phyloP scores from a whole-genome alignment of 2,797 vertebrate species.

The Coracias cyanogaster region DNA sequence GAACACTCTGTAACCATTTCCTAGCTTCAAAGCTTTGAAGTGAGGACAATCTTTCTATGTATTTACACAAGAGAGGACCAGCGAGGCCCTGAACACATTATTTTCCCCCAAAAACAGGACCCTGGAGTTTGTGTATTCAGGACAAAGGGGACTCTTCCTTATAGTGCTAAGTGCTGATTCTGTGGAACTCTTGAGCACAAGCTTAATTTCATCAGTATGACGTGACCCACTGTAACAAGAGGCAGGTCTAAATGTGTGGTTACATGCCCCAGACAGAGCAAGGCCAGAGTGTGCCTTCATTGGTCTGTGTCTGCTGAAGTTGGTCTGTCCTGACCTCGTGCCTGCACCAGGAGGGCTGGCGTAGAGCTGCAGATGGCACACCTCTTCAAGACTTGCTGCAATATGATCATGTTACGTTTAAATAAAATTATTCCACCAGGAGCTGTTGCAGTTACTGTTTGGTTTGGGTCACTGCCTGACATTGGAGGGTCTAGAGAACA shows the following conservation, averaged over 20 bases:
- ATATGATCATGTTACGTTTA: accelerated
- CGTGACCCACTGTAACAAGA: accelerated
- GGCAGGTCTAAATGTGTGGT: accelerated
- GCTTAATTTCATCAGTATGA: not conserved
- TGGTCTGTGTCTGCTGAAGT: not conserved
- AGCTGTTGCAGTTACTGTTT: accelerated
- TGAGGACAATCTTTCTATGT: not conserved
- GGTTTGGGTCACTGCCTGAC: not conserved
- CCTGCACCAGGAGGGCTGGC: not conserved
- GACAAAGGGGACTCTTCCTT: not conserved
- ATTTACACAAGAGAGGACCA: not conserved
- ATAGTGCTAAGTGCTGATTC: accelerated
- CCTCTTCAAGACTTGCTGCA: accelerated
- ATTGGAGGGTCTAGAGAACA: too few species aligned
- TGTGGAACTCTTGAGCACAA: not conserved
- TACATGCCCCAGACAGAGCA: not conserved
- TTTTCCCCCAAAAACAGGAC: not conserved
- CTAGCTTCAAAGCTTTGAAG: not conserved
- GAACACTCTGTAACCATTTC: not conserved
- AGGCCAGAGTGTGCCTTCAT: accelerated
- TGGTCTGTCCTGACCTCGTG: accelerated
- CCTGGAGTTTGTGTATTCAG: accelerated
- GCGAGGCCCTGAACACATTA: not conserved
- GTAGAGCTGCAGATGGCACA: accelerated
- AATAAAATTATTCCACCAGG: not conserved